phyloP scores from a whole-genome alignment of 1,140 invertebrate species.

The Cardiocondyla obscurior region DNA sequence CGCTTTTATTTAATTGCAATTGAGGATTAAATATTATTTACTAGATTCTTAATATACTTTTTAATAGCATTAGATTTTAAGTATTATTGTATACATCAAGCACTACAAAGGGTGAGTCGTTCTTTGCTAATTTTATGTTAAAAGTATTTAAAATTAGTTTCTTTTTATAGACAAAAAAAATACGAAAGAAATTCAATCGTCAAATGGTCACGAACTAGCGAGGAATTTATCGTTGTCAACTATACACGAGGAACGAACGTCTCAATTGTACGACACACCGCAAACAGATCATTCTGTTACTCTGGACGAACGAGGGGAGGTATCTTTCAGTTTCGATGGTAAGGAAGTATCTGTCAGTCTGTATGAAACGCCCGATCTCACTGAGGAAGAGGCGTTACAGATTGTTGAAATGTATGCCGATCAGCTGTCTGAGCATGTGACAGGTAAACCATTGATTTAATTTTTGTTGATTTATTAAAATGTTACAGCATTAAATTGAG shows the following conservation, averaged over 20 bases:
- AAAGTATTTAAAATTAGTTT: constrained; percentile 3
- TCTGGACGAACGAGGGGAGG: constrained; percentile 91
- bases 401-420: constrained; percentile 97
- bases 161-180: constrained; percentile 68
- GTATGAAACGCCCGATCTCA: constrained; percentile 95
- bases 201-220: constrained; percentile 84
- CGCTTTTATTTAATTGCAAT: too few species aligned
- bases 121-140: too few species aligned
- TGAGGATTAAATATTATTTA: too few species aligned
- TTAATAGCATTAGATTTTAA: too few species aligned
- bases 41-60: too few species aligned
- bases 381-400: constrained; percentile 94
- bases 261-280: constrained; percentile 93
- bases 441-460: constrained; percentile 82
- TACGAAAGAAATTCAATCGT: constrained; percentile 82
- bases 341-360: constrained; percentile 95
- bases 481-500: neutral
- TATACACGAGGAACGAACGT: constrained; percentile 95
- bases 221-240: constrained; percentile 93
- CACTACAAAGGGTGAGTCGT: too few species aligned
- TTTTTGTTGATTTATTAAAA: constrained; percentile 21
- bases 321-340: constrained; percentile 95
- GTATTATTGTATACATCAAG: too few species aligned
- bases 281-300: constrained; percentile 89
- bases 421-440: constrained; percentile 94